phyloP scores from a whole-genome alignment of 23 tunicate genomes.

The Botrylloides violaceus region DNA sequence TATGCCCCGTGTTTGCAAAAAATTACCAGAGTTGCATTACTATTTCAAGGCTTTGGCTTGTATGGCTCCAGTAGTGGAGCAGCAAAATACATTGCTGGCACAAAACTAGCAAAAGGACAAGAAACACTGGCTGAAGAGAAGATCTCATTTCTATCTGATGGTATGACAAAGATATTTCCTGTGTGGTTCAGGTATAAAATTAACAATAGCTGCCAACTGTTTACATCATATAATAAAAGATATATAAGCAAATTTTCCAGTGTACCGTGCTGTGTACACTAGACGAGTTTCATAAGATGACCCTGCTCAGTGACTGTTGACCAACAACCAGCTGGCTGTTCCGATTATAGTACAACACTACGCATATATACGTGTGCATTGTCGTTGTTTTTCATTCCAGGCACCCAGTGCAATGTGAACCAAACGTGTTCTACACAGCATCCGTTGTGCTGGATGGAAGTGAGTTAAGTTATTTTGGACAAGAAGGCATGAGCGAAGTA shows the following conservation, averaged over 20 bases:
- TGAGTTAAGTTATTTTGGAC: constrained; percentile 90
- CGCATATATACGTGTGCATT: not conserved
- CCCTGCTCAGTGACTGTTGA: too few relatives aligned
- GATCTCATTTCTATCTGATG: constrained; percentile 63
- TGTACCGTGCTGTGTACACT: not conserved
- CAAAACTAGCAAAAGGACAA: constrained; percentile 33
- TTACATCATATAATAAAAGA: not conserved
- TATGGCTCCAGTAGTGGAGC: constrained; percentile 92
- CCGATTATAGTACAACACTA: not conserved
- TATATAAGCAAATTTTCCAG: not conserved
- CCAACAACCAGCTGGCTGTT: too few relatives aligned
- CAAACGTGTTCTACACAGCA: constrained; percentile 69
- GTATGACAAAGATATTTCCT: constrained; percentile 77
- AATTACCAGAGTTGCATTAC: too few relatives aligned
- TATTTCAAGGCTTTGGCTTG: constrained; percentile 47
- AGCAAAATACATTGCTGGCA: constrained; percentile 56
- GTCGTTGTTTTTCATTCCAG: not conserved
- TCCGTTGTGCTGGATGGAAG: constrained; percentile 79
- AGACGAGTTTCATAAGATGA: too few relatives aligned
- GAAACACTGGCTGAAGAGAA: constrained; percentile 50
- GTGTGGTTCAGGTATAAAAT: constrained; percentile 63
- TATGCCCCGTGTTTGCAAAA: too few relatives aligned
- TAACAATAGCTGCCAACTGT: not conserved
- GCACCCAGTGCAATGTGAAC: constrained; percentile 82
- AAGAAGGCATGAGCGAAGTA: constrained; percentile 80